Percentiles rank a stretch among this genome's conserved stretches.
Conservation (phyloP, 2,797 vertebrate genomes). For the Labeo calbasu region DNA sequence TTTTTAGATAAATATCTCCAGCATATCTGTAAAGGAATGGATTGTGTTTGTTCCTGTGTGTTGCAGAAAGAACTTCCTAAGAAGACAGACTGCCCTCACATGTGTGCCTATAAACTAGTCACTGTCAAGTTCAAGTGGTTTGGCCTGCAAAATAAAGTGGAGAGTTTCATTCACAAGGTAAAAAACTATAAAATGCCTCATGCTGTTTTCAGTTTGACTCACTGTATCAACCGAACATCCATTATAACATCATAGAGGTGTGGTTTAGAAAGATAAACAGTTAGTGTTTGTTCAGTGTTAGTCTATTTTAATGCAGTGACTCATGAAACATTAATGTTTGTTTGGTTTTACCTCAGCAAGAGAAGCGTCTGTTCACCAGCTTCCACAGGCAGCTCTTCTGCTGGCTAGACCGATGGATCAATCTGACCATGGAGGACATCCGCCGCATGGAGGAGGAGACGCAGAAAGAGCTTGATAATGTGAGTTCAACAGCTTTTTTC, state of each 20-base stretch:
- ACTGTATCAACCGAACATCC: not conserved
- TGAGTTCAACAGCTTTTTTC: constrained; percentile 3
- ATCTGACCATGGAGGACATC: constrained; percentile 96
- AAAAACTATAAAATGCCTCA: constrained; percentile 25
- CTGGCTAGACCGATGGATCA: constrained; percentile 91
- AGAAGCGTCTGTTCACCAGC: constrained; percentile 92
- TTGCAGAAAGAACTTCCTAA: constrained; percentile 86
- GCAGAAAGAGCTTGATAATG: constrained; percentile 91
- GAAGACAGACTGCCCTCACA: constrained; percentile 86
- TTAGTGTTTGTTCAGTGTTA: constrained; percentile 3
- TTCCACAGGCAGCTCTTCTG: constrained; percentile 98
- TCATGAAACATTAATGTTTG: not conserved
- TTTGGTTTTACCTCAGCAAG: constrained; percentile 80
- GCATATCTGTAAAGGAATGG: not conserved
- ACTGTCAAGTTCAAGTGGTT: constrained; percentile 91
- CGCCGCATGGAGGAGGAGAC: constrained; percentile 95
- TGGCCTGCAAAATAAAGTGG: constrained; percentile 85
- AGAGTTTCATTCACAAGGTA: constrained; percentile 91
- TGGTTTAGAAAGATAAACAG: constrained; percentile 3
- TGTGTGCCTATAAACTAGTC: constrained; percentile 98
- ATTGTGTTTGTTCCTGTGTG: constrained; percentile 4
- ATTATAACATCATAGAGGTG: not conserved
- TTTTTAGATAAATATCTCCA: not conserved
- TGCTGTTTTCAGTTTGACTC: not conserved
- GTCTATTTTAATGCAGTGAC: constrained; percentile 3